phyloP scores from a whole-genome alignment of 2,888 invertebrate genomes.

The Craniophora ligustri region DNA sequence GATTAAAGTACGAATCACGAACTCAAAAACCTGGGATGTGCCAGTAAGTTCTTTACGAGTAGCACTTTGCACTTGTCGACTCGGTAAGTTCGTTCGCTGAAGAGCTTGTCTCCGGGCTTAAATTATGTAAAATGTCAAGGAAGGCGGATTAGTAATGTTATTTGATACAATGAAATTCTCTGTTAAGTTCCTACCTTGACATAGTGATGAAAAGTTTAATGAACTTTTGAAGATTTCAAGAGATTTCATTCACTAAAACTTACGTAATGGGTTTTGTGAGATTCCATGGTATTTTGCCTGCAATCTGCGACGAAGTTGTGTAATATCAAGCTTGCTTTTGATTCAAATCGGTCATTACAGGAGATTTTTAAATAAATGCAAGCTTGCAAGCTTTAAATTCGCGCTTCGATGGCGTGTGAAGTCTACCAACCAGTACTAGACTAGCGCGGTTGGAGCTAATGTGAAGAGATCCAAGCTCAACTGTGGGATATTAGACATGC shows the following conservation, averaged over 20 bases:
- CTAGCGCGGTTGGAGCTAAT: too few species aligned
- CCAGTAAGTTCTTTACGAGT: conserved; percentile 49
- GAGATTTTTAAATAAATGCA: too few species aligned
- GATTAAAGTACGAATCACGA: conserved; percentile 40
- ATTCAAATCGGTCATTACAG: too few species aligned
- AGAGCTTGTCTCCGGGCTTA: conserved; percentile 63
- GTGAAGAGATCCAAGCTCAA: too few species aligned
- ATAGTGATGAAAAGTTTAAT: conserved; percentile 41
- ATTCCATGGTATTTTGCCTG: conserved; percentile 13
- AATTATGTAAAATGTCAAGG: conserved; percentile 77
- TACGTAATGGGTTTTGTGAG: conserved; percentile 30
- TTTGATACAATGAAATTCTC: conserved; percentile 68
- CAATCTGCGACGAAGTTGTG: conserved; percentile 14
- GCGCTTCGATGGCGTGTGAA: too few species aligned
- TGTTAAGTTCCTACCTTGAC: conserved; percentile 53
- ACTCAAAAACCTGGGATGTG: conserved; percentile 44
- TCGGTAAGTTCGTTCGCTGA: conserved; percentile 53
- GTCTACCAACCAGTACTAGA: too few species aligned
- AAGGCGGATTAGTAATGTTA: conserved; percentile 69
- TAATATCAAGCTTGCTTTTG: too few species aligned
- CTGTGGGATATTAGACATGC: too few species aligned
- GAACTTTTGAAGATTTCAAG: conserved; percentile 50
- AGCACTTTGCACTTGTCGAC: conserved; percentile 55
- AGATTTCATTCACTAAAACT: conserved; percentile 39
- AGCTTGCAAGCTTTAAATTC: too few species aligned